Base-by-base conservation (phyloP, 1,140 invertebrate genomes). In the Arctopsyche grandis region DNA sequence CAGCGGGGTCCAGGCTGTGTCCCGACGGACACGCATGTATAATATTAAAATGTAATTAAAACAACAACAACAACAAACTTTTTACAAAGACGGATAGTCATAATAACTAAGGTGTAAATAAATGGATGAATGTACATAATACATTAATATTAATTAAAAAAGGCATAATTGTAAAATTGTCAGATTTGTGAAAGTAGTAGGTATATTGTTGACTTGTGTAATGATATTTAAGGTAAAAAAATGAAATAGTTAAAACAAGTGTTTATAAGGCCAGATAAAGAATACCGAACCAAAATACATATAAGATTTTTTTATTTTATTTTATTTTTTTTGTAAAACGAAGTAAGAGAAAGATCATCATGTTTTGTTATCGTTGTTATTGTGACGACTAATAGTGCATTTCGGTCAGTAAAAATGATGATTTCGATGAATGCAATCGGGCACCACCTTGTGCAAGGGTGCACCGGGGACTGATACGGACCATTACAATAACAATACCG, bases 41-140 rank as follows among this genome's bases (percentile, higher is more conserved):
- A 12, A 52, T 5, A 14, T 52, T 5, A 5, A 52, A 5, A 52
- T 52, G 16, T 16, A 52, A 14, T 16, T 66, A 24, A 66, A 66
- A 26, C 1, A 19, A 16, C 3, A 71, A 71, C n/a, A 16, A 52
- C 16, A 60, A 60, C 19, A 66, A 73, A 78, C 79, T 69, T 80
- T 80, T 80, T 80, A 78, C 79, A 80, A 81, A 81, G 80, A 81
- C 80, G 80, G 66, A 81, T 81, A 80, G 81, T 82, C 81, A 79
- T 79, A 82, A 52, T 75, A 29, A 74, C 19, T 79, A 79, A 79
- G 81, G 78, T 82, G 81, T 82, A 82, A 75, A 82, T 82, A 82
- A 26, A 56, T 46, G 38, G 78, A 79, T 71, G 43, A 69, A 29
- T 82, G 81, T 79, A 82, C 58, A 82, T 81, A 60, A 60, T 21